These are phyloP conservation scores for Campoplex nolae DNA, from an alignment of 2,888 invertebrate species.

Conservation along the genomic window DNA sequence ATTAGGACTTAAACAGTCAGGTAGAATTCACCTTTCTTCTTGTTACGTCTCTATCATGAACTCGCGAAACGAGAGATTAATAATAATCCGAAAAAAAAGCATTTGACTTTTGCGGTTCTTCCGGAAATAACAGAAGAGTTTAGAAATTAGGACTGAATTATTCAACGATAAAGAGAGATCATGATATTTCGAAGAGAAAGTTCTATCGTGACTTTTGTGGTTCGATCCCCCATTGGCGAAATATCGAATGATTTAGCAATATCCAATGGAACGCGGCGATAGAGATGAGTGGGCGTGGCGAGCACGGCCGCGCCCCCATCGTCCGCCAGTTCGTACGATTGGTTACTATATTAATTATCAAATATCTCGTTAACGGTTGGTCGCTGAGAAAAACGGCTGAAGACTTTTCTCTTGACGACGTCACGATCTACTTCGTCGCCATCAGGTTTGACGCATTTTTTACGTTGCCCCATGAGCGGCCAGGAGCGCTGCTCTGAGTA, in stretches of 20 bases:
- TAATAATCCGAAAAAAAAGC: neutral
- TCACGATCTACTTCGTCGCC: neutral
- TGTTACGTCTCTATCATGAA: neutral
- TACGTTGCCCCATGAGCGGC: neutral
- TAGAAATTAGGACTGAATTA: neutral
- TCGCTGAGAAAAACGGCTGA: neutral
- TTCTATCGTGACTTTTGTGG: neutral
- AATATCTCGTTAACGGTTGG: neutral
- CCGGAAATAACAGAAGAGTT: neutral
- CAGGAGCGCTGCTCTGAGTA: neutral
- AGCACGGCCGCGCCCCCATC: neutral
- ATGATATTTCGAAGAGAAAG: neutral
- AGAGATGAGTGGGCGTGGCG: neutral
- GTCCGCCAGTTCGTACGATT: neutral
- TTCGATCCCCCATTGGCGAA: neutral
- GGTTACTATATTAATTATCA: neutral
- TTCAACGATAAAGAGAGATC: neutral
- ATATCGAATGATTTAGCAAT: neutral
- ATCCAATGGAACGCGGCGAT: neutral
- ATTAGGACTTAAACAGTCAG: conserved; percentile 1
- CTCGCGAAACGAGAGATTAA: neutral
- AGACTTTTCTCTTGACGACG: neutral
- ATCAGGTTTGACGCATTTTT: neutral
- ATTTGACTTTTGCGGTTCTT: neutral
- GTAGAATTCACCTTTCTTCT: conserved; percentile 1